A percentile compares a stretch with the other conserved stretches of the same genome.
Evolutionary conservation across 64 coral and sea anemone genomes (phyloP).

Genomic region (Trachythela sp.): DNA sequence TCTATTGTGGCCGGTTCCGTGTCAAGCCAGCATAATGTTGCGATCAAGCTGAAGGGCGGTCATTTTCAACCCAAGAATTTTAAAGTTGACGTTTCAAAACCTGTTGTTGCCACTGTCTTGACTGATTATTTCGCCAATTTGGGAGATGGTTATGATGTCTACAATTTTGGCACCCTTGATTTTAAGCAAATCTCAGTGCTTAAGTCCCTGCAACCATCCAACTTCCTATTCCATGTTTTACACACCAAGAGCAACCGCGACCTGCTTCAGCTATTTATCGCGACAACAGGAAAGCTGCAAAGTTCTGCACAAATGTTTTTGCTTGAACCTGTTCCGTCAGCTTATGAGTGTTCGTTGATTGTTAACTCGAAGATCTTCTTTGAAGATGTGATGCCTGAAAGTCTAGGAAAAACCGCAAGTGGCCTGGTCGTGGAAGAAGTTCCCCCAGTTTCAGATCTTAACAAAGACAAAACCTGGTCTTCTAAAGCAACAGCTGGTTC

Average conservation of each 20-base stretch:
- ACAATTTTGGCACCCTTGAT: slow-evolving; percentile 27
- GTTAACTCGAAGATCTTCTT: slow-evolving; percentile 23
- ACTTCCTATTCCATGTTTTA: slow-evolving; percentile 14
- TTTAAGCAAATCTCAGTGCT: background rate
- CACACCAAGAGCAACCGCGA: background rate
- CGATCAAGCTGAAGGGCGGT: background rate
- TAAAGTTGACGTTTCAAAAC: background rate
- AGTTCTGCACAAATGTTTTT: background rate
- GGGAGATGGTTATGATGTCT: slow-evolving; percentile 23
- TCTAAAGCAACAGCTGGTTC: slow-evolving; percentile 7
- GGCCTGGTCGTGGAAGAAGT: background rate
- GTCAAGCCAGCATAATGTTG: background rate
- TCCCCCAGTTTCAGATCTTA: background rate
- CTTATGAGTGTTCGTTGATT: background rate
- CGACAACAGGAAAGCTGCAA: background rate
- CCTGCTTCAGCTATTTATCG: slow-evolving; percentile 22
- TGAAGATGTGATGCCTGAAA: background rate
- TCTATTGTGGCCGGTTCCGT: background rate
- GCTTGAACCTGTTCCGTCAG: background rate
- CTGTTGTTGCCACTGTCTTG: background rate
- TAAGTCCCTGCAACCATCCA: background rate
- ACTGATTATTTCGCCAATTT: background rate
- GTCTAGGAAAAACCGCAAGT: background rate
- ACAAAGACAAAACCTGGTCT: slow-evolving; percentile 11
- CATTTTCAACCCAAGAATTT: background rate